Conservation (phyloP, 2,797 vertebrate genomes). For the Xiphophorus birchmanni region DNA sequence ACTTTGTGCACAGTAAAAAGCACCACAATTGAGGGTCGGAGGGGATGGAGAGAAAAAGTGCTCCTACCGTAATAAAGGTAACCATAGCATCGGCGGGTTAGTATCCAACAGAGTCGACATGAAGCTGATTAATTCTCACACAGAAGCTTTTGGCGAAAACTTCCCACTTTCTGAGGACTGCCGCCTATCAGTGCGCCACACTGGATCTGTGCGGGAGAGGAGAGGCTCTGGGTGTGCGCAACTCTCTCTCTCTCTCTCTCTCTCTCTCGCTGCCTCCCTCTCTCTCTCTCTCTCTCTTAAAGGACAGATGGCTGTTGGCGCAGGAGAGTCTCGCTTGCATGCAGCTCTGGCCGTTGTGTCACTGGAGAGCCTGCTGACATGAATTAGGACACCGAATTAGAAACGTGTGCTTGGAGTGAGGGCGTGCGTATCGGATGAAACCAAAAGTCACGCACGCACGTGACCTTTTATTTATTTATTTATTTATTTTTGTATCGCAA, state of each 20-base stretch:
- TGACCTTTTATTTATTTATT: background rate
- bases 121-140: conserved; percentile 80
- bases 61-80: conserved; percentile 87
- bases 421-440: conserved; percentile 12
- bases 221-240: conserved; percentile 73
- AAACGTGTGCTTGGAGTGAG: conserved; percentile 11
- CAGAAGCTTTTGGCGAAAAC: conserved; percentile 78
- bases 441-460: background rate
- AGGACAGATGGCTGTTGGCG: conserved; percentile 75
- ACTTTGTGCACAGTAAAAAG: background rate
- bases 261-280: conserved; percentile 17
- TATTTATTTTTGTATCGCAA: background rate
- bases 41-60: background rate
- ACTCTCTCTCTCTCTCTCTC: conserved; percentile 30
- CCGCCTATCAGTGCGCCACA: conserved; percentile 66
- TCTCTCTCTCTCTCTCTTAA: conserved; percentile 19
- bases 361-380: conserved; percentile 50
- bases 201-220: conserved; percentile 56
- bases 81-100: conserved; percentile 86
- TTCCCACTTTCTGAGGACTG: conserved; percentile 67
- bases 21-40: background rate
- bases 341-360: conserved; percentile 32
- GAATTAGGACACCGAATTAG: conserved; percentile 67
- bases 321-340: conserved; percentile 5
- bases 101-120: conserved; percentile 86